Base-by-base conservation (phyloP, 2,888 invertebrate genomes). In the Melanostoma mellinum region DNA sequence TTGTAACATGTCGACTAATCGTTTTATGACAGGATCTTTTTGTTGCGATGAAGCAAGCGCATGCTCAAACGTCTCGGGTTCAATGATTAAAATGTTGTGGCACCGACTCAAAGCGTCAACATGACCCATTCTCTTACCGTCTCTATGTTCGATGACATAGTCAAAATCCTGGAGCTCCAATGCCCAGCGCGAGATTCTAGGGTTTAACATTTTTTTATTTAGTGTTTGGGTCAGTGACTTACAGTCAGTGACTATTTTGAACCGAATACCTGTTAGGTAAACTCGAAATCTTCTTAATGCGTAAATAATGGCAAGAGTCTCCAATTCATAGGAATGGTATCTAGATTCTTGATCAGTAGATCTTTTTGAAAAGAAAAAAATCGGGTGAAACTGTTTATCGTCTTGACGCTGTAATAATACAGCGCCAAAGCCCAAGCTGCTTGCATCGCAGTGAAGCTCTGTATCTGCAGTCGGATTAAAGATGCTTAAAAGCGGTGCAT, bases 381-480 rank as follows among this genome's bases (percentile, higher is more conserved):
- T 87, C 0, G 88, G 88, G 56, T 87, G 86, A 9, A 88, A 86
- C 56, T 81, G 78, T 10, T 67, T 77, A 55, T 87, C 85, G 3
- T 38, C 30, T 55, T 79, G 77, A 6, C 63, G 58, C 56, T 87
- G 86, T 32, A 88, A 6, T 30, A 87, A 46, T 2, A 88, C 78
- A n/a, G 87, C 85, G 6, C 88, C 88, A 80, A 84, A 88, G 4
- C 88, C 88, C 1, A 42, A 20, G 0, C 82, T 36, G 73, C 87
- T 87, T 5, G 88, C 88, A 77, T 89, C 88, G 6, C 86, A 86
- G 77, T 88, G 88, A 48, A 88, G 68, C n/a, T n/a, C n/a, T n/a
- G n/a, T n/a, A n/a, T n/a, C n/a, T n/a, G n/a, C n/a, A n/a, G n/a
- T n/a, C n/a, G n/a, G n/a, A n/a, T n/a, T n/a, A n/a, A n/a, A n/a